Evolutionary conservation across 2,888 invertebrate species (phyloP), one percentile per base, ranked within the genome.

Genomic region (Formica aserva): DNA sequence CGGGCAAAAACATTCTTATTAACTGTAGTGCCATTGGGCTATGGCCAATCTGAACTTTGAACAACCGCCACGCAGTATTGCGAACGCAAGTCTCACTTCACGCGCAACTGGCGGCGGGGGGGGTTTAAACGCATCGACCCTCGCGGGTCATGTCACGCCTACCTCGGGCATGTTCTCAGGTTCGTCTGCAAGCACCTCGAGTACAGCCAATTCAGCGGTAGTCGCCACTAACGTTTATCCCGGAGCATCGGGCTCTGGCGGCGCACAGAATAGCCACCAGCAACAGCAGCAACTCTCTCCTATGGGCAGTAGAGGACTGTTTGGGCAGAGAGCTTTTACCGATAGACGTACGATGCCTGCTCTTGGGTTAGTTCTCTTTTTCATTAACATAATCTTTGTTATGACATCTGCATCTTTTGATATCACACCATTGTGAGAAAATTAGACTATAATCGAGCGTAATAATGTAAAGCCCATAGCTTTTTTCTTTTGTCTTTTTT

Each of bases 11-110:
- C 77, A 77, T 55, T 87, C 87, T 87, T 86, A 52, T 86, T 90
- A 45, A 60, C 57, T 45, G 91, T 91, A 92, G 92, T 89, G 93
- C 92, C 93, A 92, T 86, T 95, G 96, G 97, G 97, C 97, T 97
- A 98, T 98, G 98, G 98, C 98, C 96, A 98, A 98, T 96, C 96
- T 98, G 97, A 98, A 98, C 96, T 98, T 98, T 96, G 97, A 97
- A 95, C 97, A 97, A 96, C 97, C 97, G 93, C 98, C 98, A 95
- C 97, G 98, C 96, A 98, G 97, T 96, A 97, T 98, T 96, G 97
- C 97, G 95, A 97, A 97, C 95, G 97, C 96, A 93, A 96, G 96
- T 95, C 96, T 97, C 94, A 96, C 96, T 93, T 96, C 96, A 95
- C 96, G 96, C 88, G 96, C 96, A 95, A 96, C 96, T 93, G 96